Conservation (phyloP, 1,140 invertebrate species). For the Drosophila cardini region DNA sequence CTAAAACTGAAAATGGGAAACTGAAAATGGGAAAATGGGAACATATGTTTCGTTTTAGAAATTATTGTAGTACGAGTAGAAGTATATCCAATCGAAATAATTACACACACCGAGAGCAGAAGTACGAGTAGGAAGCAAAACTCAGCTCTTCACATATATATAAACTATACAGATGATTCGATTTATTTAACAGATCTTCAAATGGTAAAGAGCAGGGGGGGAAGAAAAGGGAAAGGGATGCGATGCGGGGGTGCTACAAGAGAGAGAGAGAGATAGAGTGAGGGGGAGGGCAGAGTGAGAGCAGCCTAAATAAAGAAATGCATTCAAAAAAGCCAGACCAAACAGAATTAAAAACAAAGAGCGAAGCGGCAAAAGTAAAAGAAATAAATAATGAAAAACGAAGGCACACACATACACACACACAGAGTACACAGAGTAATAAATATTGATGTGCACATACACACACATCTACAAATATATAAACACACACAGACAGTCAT, state of each 20-base stretch:
- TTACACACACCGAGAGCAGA: slow-evolving; percentile 48
- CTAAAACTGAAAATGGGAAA: slow-evolving; percentile 35
- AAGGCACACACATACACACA: slow-evolving; percentile 29
- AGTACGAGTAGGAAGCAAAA: slow-evolving; percentile 9
- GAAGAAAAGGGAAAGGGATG: neutral
- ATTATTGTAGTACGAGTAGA: slow-evolving; percentile 46
- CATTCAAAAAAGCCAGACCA: slow-evolving; percentile 58
- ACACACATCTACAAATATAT: slow-evolving; percentile 12
- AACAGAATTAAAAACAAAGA: slow-evolving; percentile 53
- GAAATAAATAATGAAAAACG: slow-evolving; percentile 76
- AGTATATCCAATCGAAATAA: slow-evolving; percentile 78
- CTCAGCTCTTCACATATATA: slow-evolving; percentile 5
- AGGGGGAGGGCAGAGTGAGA: slow-evolving; percentile 33
- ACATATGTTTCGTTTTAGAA: slow-evolving; percentile 80
- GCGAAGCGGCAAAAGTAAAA: slow-evolving; percentile 51
- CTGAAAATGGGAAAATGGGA: slow-evolving; percentile 58
- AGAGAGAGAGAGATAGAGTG: slow-evolving; percentile 7
- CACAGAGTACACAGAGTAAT: slow-evolving; percentile 68
- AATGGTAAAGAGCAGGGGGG: neutral
- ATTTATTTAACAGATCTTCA: slow-evolving; percentile 68
- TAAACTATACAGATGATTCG: slow-evolving; percentile 57
- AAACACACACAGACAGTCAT: slow-evolving; percentile 18
- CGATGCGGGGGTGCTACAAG: slow-evolving; percentile 65
- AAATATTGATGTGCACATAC: slow-evolving; percentile 79
- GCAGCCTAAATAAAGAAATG: slow-evolving; percentile 80